phyloP scores from a whole-genome alignment of 2,113 vertebrate species.

The Synodontis membranacea region DNA sequence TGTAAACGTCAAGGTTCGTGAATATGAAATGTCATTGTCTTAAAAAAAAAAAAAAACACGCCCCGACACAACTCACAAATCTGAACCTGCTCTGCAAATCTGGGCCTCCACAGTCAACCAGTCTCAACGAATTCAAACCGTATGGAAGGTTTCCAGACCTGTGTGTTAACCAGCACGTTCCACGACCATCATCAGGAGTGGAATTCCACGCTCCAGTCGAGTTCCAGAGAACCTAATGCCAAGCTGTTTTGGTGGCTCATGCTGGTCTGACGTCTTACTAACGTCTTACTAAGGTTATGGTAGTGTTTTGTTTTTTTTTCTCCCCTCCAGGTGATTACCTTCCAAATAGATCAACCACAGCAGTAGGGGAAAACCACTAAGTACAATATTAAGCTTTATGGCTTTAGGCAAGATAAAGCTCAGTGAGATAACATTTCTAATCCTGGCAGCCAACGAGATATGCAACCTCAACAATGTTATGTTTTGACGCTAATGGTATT shows the following conservation, averaged over 20 bases:
- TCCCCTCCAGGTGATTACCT: background rate
- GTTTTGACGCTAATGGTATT: conserved; percentile 17
- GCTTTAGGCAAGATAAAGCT: background rate
- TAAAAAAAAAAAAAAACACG: no score
- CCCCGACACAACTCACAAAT: no score
- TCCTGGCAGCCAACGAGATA: conserved; percentile 23
- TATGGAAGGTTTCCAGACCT: background rate
- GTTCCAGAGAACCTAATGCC: background rate
- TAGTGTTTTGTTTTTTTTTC: background rate
- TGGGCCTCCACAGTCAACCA: background rate
- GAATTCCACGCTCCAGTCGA: background rate
- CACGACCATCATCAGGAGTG: background rate
- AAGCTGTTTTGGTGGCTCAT: background rate
- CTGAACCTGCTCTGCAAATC: no score
- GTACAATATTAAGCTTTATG: conserved; percentile 30
- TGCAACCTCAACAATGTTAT: conserved; percentile 34
- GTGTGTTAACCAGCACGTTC: background rate
- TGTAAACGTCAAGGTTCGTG: no score
- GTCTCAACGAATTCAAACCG: background rate
- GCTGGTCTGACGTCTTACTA: background rate
- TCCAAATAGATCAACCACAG: background rate
- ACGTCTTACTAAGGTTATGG: no score
- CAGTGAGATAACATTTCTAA: conserved; percentile 12
- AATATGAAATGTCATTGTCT: no score
- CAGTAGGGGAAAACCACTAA: background rate